phyloP scores from a whole-genome alignment of 2,888 invertebrate genomes.

The Epiperipatus broadwayi region DNA sequence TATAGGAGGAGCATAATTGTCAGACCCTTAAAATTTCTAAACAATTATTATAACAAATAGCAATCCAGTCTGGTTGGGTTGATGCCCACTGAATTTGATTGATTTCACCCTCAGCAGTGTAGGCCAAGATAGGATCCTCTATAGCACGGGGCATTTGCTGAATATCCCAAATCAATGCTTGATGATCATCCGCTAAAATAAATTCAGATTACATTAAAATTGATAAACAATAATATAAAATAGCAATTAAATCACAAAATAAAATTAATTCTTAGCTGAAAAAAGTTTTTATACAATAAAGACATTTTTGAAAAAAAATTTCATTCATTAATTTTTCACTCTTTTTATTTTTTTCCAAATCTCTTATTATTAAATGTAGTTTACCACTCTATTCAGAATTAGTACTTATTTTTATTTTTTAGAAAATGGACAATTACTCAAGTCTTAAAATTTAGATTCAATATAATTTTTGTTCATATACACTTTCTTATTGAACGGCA shows the following conservation, averaged over 20 bases:
- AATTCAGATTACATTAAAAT: neutral
- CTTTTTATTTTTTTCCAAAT: neutral
- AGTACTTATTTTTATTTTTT: too few relatives aligned
- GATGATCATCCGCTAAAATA: conserved; percentile 72
- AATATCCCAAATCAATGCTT: conserved; percentile 98
- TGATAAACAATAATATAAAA: neutral
- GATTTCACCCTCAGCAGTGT: conserved; percentile 86
- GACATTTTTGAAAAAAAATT: neutral
- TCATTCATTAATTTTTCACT: neutral
- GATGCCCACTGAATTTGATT: conserved; percentile 99
- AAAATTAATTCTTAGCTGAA: neutral
- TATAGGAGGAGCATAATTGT: too few relatives aligned
- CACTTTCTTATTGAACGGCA: too few relatives aligned
- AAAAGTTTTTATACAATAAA: neutral
- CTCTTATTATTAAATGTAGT: neutral
- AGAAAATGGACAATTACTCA: too few relatives aligned
- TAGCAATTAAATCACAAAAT: conserved; percentile 9
- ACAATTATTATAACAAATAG: conserved; percentile 94
- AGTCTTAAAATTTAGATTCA: too few relatives aligned
- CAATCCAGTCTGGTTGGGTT: conserved; percentile 99
- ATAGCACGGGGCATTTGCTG: conserved; percentile 98
- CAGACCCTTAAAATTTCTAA: conserved; percentile 92
- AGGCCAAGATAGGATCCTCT: conserved; percentile 96
- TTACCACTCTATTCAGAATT: conserved; percentile 6
- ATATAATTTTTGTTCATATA: too few relatives aligned